These are phyloP conservation scores for Protosalanx chinensis DNA, from an alignment of 2,797 vertebrate genomes.

Conservation along the genomic window DNA sequence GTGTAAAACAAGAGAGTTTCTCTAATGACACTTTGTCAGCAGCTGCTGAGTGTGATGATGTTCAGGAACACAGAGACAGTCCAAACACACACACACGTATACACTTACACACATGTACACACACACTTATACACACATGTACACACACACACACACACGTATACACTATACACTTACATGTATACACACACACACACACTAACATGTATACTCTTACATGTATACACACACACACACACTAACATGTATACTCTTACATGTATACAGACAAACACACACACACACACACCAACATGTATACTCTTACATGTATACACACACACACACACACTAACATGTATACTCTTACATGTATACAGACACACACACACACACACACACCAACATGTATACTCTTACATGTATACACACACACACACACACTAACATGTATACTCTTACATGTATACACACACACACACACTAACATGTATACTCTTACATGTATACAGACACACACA, in stretches of 20 bases:
- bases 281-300: neutral
- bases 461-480: no score
- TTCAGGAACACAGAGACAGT: constrained; percentile 17
- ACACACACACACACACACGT: neutral
- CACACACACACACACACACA: neutral
- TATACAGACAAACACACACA: neutral
- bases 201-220: no score
- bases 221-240: neutral
- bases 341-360: no score
- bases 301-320: no score
- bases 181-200: no score
- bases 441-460: no score
- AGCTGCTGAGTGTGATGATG: constrained; percentile 49
- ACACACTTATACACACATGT: neutral
- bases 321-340: no score
- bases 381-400: no score
- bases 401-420: no score
- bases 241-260: neutral
- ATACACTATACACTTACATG: neutral
- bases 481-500: neutral
- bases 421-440: neutral
- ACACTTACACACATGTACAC: neutral
- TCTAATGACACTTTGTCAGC: constrained; percentile 24
- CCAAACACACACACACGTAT: neutral
- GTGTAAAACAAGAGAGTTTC: neutral